Base-by-base conservation (phyloP, 1,140 invertebrate genomes). In the Drosophila sproati region DNA sequence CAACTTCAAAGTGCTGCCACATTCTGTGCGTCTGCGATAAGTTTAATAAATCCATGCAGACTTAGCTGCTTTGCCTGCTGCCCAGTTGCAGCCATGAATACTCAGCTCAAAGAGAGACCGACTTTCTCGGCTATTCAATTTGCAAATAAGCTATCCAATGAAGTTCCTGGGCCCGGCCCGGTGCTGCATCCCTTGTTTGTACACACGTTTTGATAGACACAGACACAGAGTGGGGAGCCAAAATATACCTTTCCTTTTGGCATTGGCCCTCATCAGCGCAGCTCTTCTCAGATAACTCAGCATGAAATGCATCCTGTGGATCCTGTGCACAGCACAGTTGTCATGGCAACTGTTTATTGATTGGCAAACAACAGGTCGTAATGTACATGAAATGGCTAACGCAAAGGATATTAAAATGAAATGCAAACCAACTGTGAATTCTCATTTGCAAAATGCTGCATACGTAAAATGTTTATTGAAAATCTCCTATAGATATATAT, bases 341-440 rank as follows among this genome's bases (percentile, higher is more conserved):
- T 41, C 56, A 59, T 68, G 55, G 48, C 56, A 68, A 61, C 71
- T 59, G 39, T 61, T 69, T 69, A 73, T 67, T 67, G 63, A 67
- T 47, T 66, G 28, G 12, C 34, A 29, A 35, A 59, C 39, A 5
- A 62, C 10, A 35, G 55, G 32, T 63, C 29, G 43, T 59, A n/a
- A 48, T 29, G 12, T 28, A 5, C 12, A 48, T 6, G 20, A 20
- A 20, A 20, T 20, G 20, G 1, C 20, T 20, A 28, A 12, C 12
- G 35, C 29, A 54, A 39, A 64, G 61, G 29, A 64, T 64, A 54
- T 54, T 37, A 50, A 61, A 37, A 48, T 29, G 45, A 48, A 3
- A 1, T 20, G 20, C 20, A 54, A 55, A 35, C 35, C 7, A 20
- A 39, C 5, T 55, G 7, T n/a, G 4, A 51, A 66, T 8, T 47